phyloP scores from a whole-genome alignment of 2,888 invertebrate genomes.

The Ophion ventricosus region DNA sequence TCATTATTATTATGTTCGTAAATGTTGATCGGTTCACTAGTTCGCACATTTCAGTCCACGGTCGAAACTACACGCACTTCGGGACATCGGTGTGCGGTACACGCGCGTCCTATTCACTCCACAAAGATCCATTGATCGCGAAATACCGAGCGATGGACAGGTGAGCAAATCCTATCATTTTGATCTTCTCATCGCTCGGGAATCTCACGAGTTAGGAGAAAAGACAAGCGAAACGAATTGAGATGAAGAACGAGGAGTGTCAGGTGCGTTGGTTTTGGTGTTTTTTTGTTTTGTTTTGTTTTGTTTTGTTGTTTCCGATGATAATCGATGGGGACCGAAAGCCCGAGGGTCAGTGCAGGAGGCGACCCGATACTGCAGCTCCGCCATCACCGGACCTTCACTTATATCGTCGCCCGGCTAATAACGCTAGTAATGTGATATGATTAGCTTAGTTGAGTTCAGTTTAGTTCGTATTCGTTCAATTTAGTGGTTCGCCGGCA shows the following conservation, averaged over 20 bases:
- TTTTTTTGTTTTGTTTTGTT: neutral
- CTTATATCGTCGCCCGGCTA: conserved; percentile 83
- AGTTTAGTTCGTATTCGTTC: conserved; percentile 83
- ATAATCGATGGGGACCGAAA: conserved; percentile 70
- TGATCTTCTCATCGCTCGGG: neutral
- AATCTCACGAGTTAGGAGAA: neutral
- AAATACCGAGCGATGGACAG: neutral
- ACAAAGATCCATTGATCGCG: neutral
- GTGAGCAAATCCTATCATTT: neutral
- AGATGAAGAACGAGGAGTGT: neutral
- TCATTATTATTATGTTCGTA: too few relatives aligned
- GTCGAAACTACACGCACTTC: neutral
- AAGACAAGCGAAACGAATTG: neutral
- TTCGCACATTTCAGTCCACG: neutral
- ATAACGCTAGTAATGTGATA: conserved; percentile 83
- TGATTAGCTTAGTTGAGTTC: conserved; percentile 83
- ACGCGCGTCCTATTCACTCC: neutral
- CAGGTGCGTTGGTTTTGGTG: neutral
- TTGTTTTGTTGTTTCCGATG: conserved; percentile 16
- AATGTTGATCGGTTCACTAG: neutral
- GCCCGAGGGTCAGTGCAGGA: conserved; percentile 81
- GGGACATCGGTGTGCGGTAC: neutral
- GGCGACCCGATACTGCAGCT: conserved; percentile 82
- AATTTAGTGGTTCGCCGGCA: conserved; percentile 83
- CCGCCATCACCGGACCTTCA: conserved; percentile 81